Conservation (phyloP, 2,113 vertebrate genomes). For the Thalassarche chlororhynchos region DNA sequence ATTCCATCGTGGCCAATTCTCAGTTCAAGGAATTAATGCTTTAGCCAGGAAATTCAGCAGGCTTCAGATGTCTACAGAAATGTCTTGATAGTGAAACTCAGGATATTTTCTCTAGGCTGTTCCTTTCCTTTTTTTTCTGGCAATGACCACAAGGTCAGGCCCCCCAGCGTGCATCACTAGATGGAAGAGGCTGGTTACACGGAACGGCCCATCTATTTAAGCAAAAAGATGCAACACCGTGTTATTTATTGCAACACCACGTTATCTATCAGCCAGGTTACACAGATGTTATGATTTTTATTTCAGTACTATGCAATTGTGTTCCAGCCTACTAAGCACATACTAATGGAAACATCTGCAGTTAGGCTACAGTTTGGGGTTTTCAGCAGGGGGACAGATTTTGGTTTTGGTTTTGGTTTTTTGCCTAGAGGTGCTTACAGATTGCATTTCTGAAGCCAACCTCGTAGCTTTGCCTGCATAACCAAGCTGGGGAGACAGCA, state of each 20-base stretch:
- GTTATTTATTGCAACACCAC: not conserved
- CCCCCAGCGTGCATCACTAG: accelerated
- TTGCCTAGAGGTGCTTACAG: not conserved
- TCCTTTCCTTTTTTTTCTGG: not conserved
- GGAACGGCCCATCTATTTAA: not conserved
- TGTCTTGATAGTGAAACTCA: not conserved
- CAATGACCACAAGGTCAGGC: not conserved
- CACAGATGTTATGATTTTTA: not conserved
- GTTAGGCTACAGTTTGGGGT: not conserved
- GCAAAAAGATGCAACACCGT: accelerated
- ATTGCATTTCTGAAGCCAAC: not conserved
- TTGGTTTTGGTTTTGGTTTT: not conserved
- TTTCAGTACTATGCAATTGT: not conserved
- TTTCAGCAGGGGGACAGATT: accelerated
- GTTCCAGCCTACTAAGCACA: not conserved
- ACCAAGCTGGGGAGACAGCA: not conserved
- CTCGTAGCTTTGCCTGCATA: not conserved
- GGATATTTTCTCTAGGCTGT: not conserved
- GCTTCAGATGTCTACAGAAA: not conserved
- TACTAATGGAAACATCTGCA: not conserved
- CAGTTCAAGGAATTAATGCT: not conserved
- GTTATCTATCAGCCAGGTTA: not conserved
- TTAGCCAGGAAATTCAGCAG: not conserved
- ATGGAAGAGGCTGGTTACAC: not conserved
- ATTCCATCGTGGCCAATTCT: not conserved